Evolutionary conservation across 92 coral and sea anemone species (phyloP).

Genomic region (Parazoanthus atlanticus): DNA sequence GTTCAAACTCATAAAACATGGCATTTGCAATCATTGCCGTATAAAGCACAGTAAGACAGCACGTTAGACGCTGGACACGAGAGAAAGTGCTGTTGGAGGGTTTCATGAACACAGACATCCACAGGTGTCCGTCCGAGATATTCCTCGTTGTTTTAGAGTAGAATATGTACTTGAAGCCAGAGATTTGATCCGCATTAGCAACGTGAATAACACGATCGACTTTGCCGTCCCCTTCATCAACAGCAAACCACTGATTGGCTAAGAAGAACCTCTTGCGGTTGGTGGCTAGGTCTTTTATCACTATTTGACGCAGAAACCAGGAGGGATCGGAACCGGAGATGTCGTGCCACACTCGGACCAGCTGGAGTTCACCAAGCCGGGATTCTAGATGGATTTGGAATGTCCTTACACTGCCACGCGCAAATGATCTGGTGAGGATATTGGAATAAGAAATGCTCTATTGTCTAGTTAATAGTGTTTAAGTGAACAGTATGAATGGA

Average conservation of each 20-base stretch:
- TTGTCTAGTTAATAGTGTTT: too few relatives aligned
- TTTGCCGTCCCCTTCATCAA: constrained; percentile 73
- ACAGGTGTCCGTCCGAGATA: constrained; percentile 72
- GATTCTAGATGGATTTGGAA: constrained; percentile 58
- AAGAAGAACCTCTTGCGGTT: constrained; percentile 68
- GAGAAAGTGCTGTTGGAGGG: constrained; percentile 75
- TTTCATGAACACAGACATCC: constrained; percentile 75
- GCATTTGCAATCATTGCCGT: constrained; percentile 63
- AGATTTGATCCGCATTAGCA: constrained; percentile 64
- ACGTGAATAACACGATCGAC: constrained; percentile 63
- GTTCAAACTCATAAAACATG: constrained; percentile 56
- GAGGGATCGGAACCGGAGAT: constrained; percentile 75
- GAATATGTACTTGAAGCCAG: constrained; percentile 75
- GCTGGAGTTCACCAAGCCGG: constrained; percentile 73
- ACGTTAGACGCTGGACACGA: constrained; percentile 66
- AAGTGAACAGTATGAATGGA: not conserved
- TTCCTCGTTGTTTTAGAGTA: constrained; percentile 66
- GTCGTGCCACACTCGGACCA: constrained; percentile 84
- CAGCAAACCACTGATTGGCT: constrained; percentile 81
- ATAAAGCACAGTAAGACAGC: constrained; percentile 52
- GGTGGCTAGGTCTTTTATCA: constrained; percentile 63
- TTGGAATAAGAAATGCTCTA: not conserved
- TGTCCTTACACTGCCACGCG: constrained; percentile 74
- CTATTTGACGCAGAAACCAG: constrained; percentile 76
- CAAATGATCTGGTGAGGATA: constrained; percentile 32